Evolutionary conservation across 2,888 invertebrate species (phyloP), one percentile per base, ranked within the genome.

Genomic region (Sericinus montela): DNA sequence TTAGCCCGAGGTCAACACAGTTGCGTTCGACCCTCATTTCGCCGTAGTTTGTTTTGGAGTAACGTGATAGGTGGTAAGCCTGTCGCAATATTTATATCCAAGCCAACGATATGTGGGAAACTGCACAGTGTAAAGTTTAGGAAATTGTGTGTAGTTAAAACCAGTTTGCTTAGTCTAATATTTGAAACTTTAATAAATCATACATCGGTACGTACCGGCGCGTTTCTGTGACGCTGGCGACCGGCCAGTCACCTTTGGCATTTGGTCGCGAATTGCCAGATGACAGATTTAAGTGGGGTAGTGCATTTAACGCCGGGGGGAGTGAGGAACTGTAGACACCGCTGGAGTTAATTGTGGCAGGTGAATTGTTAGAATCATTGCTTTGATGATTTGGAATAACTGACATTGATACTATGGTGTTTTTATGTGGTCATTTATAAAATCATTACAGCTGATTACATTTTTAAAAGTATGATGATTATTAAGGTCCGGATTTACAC

Each of bases 161-260:
- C 32, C 8, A 5, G 32, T 32, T 37, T 23, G 34, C 28, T 11
- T 8, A 25, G n/a, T 35, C 35, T 16, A 28, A 19, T 34, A 38
- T 45, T 48, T 36, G 37, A 48, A 42, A 13, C 16, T 38, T 16
- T 25, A 25, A 58, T 60, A 56, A 58, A 58, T 58, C 60, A 59
- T 54, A 55, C 45, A 60, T 55, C 55, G 52, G 51, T 56, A 47
- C 32, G 45, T 45, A 35, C 29, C 35, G 36, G 40, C 49, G 49
- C 45, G 45, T 34, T 45, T 36, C 16, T 1, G 25, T 41, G 52
- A 39, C 40, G 44, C 48, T 74, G 74, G 74, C 73, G 28, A 30
- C 9, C 16, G 10, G 71, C 74, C 74, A 73, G 62, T 70, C 63
- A 70, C 69, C 67, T 62, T 61, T 67, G 65, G 62, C 67, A 70